A percentile compares a stretch with the other conserved stretches of the same genome.
phyloP scores from a whole-genome alignment of 2,797 vertebrate species.

The Helarctos malayanus region DNA sequence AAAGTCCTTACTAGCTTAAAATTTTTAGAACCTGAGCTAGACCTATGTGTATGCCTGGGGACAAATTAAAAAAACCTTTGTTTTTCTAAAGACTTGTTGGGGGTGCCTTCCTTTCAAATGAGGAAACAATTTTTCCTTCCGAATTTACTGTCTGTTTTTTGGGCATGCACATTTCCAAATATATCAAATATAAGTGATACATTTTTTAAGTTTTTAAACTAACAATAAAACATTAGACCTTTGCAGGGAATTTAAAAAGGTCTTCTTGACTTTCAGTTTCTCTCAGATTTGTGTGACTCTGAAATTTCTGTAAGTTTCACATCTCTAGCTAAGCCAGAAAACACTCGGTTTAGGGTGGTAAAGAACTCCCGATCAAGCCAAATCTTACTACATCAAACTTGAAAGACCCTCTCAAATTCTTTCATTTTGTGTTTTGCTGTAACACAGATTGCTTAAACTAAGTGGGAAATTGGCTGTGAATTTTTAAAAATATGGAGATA shows the following conservation, averaged over 20 bases:
- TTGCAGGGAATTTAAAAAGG: background rate
- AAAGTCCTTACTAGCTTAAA: background rate
- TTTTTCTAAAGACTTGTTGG: constrained; percentile 36
- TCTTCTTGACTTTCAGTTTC: constrained; percentile 53
- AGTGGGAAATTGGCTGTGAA: background rate
- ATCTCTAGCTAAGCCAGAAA: background rate
- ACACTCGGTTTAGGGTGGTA: background rate
- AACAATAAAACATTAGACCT: background rate
- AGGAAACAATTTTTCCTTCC: background rate
- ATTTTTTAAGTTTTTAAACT: constrained; percentile 40
- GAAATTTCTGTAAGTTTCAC: constrained; percentile 19
- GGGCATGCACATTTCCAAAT: background rate
- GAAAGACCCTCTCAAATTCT: background rate
- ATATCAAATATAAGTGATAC: background rate
- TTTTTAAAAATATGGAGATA: background rate
- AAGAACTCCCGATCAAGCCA: background rate
- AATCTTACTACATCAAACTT: background rate
- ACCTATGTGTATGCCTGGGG: background rate
- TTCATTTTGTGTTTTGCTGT: background rate
- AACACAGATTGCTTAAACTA: background rate
- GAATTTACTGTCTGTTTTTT: constrained; percentile 37
- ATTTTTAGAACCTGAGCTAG: background rate
- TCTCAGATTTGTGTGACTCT: background rate
- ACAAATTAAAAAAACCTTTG: background rate
- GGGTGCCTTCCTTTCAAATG: background rate